Base-by-base conservation (phyloP, 1,140 invertebrate genomes). In the Drosophila murphyi region DNA sequence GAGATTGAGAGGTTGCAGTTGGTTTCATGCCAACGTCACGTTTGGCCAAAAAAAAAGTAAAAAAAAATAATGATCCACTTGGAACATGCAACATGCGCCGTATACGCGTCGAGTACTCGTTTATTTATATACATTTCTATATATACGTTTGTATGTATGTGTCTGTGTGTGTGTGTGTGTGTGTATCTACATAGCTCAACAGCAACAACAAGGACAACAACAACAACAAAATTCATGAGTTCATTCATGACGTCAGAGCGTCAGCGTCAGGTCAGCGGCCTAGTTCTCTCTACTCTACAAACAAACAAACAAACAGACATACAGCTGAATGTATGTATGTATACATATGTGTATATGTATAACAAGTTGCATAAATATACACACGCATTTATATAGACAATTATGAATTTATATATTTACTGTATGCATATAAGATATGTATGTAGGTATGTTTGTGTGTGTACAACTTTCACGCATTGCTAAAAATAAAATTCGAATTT, bases 171-270 rank as follows among this genome's bases (percentile, higher is more conserved):
- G 12, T 12, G 0, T 20, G 20, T 20, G 20, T 20, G 20, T 20
- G 20, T 39, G 3, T 41, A 10, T 41, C 3, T 10, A 43, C n/a
- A 43, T 43, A 76, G 28, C 28, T 43, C 3, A 50, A 39, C 64
- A 68, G 20, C 43, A 55, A 31, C 63, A 68, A 34, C 35, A 39
- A 54, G 41, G 45, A 5, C 35, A 60, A 31, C 51, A 51, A 12
- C 37, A 34, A 28, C 59, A 67, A 35, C 45, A 51, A 59, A 76
- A 82, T 86, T 79, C 80, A 90, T 80, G 83, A 90, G 88, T 90
- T 91, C 86, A 90, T 82, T 90, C 76, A 91, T 91, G 89, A 91
- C 90, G 90, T 92, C 90, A 91, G 88, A 76, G 71, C 72, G 72
- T 64, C 60, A 71, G 76, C 73, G 83, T 73, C 82, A 90, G 90